Conservation (phyloP, 1,140 invertebrate species). For the Mizuhopecten yessoensis region DNA sequence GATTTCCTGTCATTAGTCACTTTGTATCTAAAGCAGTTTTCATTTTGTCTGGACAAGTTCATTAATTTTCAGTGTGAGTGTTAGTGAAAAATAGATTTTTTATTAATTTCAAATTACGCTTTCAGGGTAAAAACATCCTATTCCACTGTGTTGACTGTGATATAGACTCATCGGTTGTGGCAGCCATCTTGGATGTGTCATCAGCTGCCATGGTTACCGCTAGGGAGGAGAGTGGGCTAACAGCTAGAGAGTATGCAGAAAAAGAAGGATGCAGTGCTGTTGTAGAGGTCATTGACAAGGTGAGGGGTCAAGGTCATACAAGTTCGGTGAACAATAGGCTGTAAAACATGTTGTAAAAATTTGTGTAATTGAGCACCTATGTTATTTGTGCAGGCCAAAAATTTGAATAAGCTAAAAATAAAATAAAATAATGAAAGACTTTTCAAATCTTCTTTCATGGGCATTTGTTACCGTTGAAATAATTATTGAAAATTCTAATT, state of each 20-base stretch:
- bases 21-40: not conserved
- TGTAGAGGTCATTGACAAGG: constrained; percentile 60
- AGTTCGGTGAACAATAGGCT: too few relatives aligned
- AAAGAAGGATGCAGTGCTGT: constrained; percentile 44
- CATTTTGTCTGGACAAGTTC: not conserved
- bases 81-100: not conserved
- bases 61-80: too few relatives aligned
- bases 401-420: too few relatives aligned
- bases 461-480: too few relatives aligned
- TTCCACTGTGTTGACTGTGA: constrained; percentile 73
- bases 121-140: constrained; percentile 71
- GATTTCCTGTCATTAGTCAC: too few relatives aligned
- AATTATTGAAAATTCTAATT: too few relatives aligned
- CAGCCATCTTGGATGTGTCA: constrained; percentile 67
- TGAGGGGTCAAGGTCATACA: constrained; percentile 22
- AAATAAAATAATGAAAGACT: too few relatives aligned
- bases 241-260: constrained; percentile 62
- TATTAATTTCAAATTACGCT: not conserved
- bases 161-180: constrained; percentile 63
- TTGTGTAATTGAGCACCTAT: too few relatives aligned
- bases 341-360: too few relatives aligned
- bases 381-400: too few relatives aligned
- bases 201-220: constrained; percentile 70
- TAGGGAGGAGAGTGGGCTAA: constrained; percentile 62
- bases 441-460: too few relatives aligned